These are phyloP conservation scores for Pseudolaguvia tuberculata DNA, from an alignment of 2,113 vertebrate species.

Conservation along the genomic window DNA sequence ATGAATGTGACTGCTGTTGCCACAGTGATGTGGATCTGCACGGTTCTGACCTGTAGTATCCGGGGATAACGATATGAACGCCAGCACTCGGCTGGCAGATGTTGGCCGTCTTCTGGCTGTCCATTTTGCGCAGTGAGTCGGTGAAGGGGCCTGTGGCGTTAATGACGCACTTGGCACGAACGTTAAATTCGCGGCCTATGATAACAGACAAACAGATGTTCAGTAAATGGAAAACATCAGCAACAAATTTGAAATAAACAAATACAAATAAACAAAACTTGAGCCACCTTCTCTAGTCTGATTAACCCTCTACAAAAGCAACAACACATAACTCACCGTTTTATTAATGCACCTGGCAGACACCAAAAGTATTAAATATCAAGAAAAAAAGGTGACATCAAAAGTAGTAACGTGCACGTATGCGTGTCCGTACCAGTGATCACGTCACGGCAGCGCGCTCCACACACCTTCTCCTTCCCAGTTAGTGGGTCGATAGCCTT, in stretches of 20 bases:
- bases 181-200: constrained; percentile 87
- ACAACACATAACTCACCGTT: background rate
- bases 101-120: constrained; percentile 71
- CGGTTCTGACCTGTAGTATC: constrained; percentile 86
- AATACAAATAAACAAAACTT: background rate
- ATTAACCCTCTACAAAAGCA: background rate
- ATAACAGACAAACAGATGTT: constrained; percentile 16
- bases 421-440: constrained; percentile 73
- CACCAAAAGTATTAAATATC: background rate
- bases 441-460: constrained; percentile 81
- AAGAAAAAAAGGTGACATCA: background rate
- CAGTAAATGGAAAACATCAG: too few species aligned
- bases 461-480: constrained; percentile 71
- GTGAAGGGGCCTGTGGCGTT: constrained; percentile 97
- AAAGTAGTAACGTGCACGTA: background rate
- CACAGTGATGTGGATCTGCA: too few species aligned
- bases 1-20: too few species aligned
- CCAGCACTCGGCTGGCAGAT: constrained; percentile 96
- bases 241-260: too few species aligned
- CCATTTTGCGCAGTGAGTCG: constrained; percentile 92
- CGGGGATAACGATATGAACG: constrained; percentile 96
- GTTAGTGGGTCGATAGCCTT: constrained; percentile 72
- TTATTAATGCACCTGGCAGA: too few species aligned
- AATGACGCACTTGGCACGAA: constrained; percentile 95
- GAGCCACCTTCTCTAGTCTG: too few species aligned